Conservation (phyloP, 2,113 vertebrate genomes). For the Numida meleagris region DNA sequence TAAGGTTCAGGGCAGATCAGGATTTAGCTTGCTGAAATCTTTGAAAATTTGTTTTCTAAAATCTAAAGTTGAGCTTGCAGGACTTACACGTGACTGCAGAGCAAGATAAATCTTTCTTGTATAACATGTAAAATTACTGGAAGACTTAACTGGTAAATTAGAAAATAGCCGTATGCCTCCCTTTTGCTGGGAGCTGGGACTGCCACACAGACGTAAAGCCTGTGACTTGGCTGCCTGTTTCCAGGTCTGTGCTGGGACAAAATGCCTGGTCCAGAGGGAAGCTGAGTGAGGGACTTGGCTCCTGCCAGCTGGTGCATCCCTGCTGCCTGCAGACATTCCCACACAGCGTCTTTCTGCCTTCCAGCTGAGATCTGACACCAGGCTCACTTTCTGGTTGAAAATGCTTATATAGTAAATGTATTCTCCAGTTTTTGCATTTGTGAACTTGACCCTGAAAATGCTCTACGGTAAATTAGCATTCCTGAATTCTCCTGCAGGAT, state of each 20-base stretch:
- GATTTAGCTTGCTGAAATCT: not conserved
- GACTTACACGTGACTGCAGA: not conserved
- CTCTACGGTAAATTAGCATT: not conserved
- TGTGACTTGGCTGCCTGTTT: not conserved
- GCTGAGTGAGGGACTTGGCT: not conserved
- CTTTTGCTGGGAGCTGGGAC: not conserved
- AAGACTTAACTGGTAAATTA: not conserved
- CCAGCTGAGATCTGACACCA: not conserved
- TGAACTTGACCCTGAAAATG: not conserved
- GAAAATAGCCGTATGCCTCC: not conserved
- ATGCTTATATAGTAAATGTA: not conserved
- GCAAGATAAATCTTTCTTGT: not conserved
- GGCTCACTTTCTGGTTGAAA: not conserved
- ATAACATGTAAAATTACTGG: not conserved
- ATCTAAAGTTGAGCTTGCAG: not conserved
- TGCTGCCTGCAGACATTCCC: not conserved
- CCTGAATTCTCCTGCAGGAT: not conserved
- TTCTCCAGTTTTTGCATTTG: not conserved
- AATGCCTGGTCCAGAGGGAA: not conserved
- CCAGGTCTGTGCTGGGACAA: not conserved
- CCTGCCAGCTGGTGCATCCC: rapidly evolving
- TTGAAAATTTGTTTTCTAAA: not conserved
- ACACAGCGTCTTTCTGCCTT: not conserved
- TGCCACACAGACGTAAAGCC: not conserved
- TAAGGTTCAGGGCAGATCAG: not conserved